A percentile compares a stretch with the other conserved stretches of the same genome.
Conservation (phyloP, 2,797 vertebrate genomes). For the Cyprinella venusta region DNA sequence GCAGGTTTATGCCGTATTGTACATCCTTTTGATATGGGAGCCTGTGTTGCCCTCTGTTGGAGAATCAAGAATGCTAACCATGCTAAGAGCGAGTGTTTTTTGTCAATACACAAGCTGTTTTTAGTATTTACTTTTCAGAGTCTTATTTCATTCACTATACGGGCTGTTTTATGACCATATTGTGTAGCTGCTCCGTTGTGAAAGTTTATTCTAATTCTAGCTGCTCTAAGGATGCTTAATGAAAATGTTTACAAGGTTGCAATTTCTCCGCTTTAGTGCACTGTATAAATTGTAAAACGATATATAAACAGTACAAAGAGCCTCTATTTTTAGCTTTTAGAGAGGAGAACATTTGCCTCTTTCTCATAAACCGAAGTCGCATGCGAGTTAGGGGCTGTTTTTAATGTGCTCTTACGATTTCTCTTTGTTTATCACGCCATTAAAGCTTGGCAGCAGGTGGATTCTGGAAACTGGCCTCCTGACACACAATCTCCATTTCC, state of each 20-base stretch:
- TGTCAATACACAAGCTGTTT: background rate
- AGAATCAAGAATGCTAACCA: slow-evolving; percentile 6
- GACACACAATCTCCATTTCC: slow-evolving; percentile 45
- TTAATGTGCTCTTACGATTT: slow-evolving; percentile 59
- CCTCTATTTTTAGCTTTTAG: slow-evolving; percentile 41
- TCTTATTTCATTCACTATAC: slow-evolving; percentile 5
- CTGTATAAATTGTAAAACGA: slow-evolving; percentile 42
- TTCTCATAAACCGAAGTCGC: slow-evolving; percentile 54
- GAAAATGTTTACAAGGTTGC: slow-evolving; percentile 43
- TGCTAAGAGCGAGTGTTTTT: background rate
- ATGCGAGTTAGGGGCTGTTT: slow-evolving; percentile 44
- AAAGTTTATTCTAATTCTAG: slow-evolving; percentile 17
- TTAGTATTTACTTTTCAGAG: background rate
- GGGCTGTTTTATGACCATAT: background rate
- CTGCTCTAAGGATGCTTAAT: slow-evolving; percentile 40
- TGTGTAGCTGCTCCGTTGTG: slow-evolving; percentile 13
- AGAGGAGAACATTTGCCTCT: slow-evolving; percentile 40
- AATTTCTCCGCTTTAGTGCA: slow-evolving; percentile 19
- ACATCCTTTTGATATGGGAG: slow-evolving; percentile 52
- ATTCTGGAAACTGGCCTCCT: slow-evolving; percentile 49
- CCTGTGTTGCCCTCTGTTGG: slow-evolving; percentile 73
- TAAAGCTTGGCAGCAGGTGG: slow-evolving; percentile 57
- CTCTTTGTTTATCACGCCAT: slow-evolving; percentile 54
- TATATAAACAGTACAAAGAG: slow-evolving; percentile 26
- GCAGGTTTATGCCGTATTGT: background rate